A percentile compares a stretch with the other conserved stretches of the same genome.
These are phyloP conservation scores for Philopotamus ludificatus DNA, from an alignment of 1,140 invertebrate species.

Conservation along the genomic window DNA sequence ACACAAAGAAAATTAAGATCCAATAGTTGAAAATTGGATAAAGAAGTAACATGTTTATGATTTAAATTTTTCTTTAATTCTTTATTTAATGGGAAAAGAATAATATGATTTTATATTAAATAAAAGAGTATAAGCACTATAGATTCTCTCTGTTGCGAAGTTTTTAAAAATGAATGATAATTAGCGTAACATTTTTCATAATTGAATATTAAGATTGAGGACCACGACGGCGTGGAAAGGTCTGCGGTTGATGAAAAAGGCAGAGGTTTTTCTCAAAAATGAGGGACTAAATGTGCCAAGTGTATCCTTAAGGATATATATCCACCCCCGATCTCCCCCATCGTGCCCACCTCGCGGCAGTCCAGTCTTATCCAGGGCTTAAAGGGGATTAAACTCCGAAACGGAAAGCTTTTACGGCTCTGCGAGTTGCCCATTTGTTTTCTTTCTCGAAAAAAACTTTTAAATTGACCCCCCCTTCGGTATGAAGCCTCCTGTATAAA, in stretches of 20 bases:
- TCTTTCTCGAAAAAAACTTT: slow-evolving; percentile 29
- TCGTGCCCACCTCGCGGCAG: not conserved
- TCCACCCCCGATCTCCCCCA: not conserved
- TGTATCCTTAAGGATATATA: slow-evolving; percentile 21
- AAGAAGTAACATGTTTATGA: too few relatives aligned
- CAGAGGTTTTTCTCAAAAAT: slow-evolving; percentile 25
- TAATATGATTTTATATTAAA: too few relatives aligned
- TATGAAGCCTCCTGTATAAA: too few relatives aligned
- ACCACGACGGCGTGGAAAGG: slow-evolving; percentile 3
- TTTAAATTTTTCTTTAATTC: too few relatives aligned
- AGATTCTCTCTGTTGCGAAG: too few relatives aligned
- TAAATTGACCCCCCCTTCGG: slow-evolving; percentile 29
- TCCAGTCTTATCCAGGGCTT: slow-evolving; percentile 27
- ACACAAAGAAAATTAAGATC: too few relatives aligned
- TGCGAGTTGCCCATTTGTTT: slow-evolving; percentile 30
- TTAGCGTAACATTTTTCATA: too few relatives aligned
- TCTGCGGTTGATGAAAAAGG: slow-evolving; percentile 25
- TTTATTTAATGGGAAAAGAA: too few relatives aligned
- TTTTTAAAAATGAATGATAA: too few relatives aligned
- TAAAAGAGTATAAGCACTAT: too few relatives aligned
- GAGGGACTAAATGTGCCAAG: slow-evolving; percentile 26
- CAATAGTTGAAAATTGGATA: too few relatives aligned
- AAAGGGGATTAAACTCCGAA: slow-evolving; percentile 28
- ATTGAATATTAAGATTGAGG: slow-evolving; percentile 26
- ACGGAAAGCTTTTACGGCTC: slow-evolving; percentile 30